Base-by-base conservation (phyloP, 2,113 vertebrate species). In the Eira barbara region DNA sequence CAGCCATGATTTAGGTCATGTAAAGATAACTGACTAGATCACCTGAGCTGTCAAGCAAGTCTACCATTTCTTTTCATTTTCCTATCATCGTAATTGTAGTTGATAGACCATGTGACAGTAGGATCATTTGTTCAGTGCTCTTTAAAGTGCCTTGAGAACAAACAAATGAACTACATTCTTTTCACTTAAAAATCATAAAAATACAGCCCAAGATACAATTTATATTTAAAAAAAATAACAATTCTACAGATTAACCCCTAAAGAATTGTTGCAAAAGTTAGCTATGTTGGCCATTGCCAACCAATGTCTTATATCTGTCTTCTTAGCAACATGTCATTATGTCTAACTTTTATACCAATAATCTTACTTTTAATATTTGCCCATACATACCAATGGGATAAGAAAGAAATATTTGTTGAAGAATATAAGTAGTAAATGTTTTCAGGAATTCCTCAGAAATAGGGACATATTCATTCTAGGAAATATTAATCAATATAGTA, bases 121-220 rank as follows among this genome's bases (percentile, higher is more conserved):
- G n/a, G 29, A 87, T 69, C 10, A 81, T 67, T 59, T 93, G 18
- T 21, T 90, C 23, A 67, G 21, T 59, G 84, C 29, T 65, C 61
- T 80, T 29, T 57, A 95, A 84, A 14, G 55, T 61, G 29, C 23
- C 18, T 31, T 57, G 0, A 76, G 34, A 84, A 79, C 15, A 85
- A 55, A 86, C 31, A 49, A 65, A 49, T 23, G 49, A 86, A 82
- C 45, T 69, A 27, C 3, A 91, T 86, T 79, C 80, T 42, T 90
- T 92, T 67, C 47, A 88, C 13, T 82, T 88, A 59, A 86, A 94
- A 94, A 95, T 94, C 55, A 95, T 79, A 73, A 78, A 84, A 91
- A 34, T 69, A 89, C 6, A 91, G 23, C 21, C n/a, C 88, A 85
- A 90, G 34, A 25, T 59, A 80, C 79, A 85, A 47, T 71, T 92